phyloP scores from a whole-genome alignment of 2,113 vertebrate genomes.

The Dissostichus mawsoni region DNA sequence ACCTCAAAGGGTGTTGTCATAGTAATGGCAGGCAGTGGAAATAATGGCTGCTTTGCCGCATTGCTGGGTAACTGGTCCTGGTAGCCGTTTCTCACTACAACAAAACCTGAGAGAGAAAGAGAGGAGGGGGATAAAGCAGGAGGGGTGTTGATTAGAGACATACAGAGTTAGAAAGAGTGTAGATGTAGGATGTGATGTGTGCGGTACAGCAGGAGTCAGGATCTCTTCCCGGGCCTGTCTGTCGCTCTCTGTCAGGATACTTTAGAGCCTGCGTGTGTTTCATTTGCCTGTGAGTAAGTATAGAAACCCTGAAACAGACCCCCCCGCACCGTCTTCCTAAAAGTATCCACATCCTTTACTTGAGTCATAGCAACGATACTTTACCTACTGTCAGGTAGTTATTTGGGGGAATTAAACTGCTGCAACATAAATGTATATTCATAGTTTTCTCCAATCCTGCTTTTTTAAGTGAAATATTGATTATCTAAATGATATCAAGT shows the following conservation, averaged over 20 bases:
- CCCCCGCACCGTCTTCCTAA: background rate
- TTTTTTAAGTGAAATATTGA: background rate
- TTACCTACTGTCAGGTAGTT: background rate
- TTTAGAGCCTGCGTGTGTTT: slow-evolving; percentile 27
- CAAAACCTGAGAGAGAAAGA: slow-evolving; percentile 46
- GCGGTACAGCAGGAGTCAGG: slow-evolving; percentile 28
- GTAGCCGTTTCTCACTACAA: slow-evolving; percentile 11
- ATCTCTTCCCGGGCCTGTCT: slow-evolving; percentile 15
- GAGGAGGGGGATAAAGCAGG: background rate
- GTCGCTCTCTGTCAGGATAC: slow-evolving; percentile 34
- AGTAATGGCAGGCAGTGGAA: slow-evolving; percentile 75
- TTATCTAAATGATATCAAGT: background rate
- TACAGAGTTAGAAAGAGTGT: slow-evolving; percentile 13
- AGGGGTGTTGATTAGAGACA: slow-evolving; percentile 12
- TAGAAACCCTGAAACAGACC: slow-evolving; percentile 21
- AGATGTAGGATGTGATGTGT: slow-evolving; percentile 43
- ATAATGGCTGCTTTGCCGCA: slow-evolving; percentile 74
- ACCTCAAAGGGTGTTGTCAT: slow-evolving; percentile 81
- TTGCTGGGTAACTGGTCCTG: slow-evolving; percentile 51
- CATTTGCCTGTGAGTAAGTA: slow-evolving; percentile 41
- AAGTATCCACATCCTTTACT: slow-evolving; percentile 4
- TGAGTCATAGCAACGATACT: background rate
- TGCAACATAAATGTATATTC: background rate
- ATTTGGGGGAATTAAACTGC: background rate
- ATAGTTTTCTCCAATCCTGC: background rate